Base-by-base conservation (phyloP, 2,797 vertebrate species). In the Catostomus latipinnis region DNA sequence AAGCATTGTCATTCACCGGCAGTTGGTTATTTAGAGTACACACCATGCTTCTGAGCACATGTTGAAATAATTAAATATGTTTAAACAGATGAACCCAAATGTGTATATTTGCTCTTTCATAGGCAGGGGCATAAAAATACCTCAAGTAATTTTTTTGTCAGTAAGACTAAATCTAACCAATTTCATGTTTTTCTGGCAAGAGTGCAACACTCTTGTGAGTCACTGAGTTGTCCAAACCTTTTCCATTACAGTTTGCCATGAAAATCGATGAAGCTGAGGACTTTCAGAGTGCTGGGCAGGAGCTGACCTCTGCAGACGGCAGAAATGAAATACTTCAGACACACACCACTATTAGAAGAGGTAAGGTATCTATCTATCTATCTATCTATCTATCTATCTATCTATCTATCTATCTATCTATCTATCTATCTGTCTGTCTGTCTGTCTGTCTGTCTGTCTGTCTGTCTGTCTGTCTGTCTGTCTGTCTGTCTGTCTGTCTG, bases 241-340 rank as follows among this genome's bases (percentile, higher is more conserved):
- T 83, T 8, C 58, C 18, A 72, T 14, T 83, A 52, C 79, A 98
- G 97, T 97, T 98, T 92, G 90, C 95, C 73, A 85, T 90, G 76
- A 92, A 94, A 86, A 94, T 98, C 46, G 93, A 96, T 76, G 90
- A 93, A 89, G 91, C 93, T n/a, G 95, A 96, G 90, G 93, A 93
- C 54, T 93, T 95, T 12, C 90, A 95, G 83, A 88, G 89, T 82
- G 88, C 85, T n/a, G 63, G 88, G 11, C 91, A 89, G 10, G 86
- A 88, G 18, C 90, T 92, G 77, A 91, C 92, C 18, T 88, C 73
- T 48, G 43, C 85, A 0, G 92, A 93, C 4, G 83, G 87, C 66
- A 83, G 93, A 85, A 88, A 85, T 76, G 93, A 92, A 0, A 86
- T 93, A 5, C 90, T 95, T 71, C 88, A 92, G 70, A 92, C 90